phyloP scores from a whole-genome alignment of 2,113 vertebrate species.

The Lota lota region DNA sequence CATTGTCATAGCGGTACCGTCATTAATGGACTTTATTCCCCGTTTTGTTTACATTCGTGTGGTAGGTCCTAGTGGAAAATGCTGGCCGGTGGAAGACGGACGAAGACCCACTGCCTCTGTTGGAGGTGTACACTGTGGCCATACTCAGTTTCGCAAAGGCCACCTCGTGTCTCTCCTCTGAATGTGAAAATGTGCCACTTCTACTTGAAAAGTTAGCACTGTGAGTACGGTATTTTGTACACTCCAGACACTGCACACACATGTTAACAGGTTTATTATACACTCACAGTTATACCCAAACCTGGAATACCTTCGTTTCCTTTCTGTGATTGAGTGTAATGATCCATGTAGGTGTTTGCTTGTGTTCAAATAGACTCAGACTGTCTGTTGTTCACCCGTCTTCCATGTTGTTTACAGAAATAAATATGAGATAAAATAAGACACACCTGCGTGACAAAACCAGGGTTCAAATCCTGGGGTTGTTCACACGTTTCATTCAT shows the following conservation, averaged over 20 bases:
- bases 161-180: slow-evolving; percentile 86
- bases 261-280: neutral
- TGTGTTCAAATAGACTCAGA: neutral
- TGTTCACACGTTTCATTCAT: no score
- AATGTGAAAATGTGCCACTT: slow-evolving; percentile 95
- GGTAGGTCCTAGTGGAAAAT: slow-evolving; percentile 92
- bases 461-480: no score
- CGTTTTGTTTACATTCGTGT: slow-evolving; percentile 25
- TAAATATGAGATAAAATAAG: neutral
- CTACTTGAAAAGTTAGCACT: slow-evolving; percentile 96
- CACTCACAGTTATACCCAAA: neutral
- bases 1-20: no score
- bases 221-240: slow-evolving; percentile 77
- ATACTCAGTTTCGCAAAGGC: slow-evolving; percentile 93
- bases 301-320: neutral
- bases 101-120: slow-evolving; percentile 89
- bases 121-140: slow-evolving; percentile 94
- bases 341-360: neutral
- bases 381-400: neutral
- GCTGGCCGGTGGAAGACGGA: slow-evolving; percentile 93
- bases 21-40: slow-evolving; percentile 6
- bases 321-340: neutral
- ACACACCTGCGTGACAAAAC: no score
- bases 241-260: no score
- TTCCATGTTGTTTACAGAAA: neutral